phyloP scores from a whole-genome alignment of 2,888 invertebrate genomes.

The Pandemis heparana region DNA sequence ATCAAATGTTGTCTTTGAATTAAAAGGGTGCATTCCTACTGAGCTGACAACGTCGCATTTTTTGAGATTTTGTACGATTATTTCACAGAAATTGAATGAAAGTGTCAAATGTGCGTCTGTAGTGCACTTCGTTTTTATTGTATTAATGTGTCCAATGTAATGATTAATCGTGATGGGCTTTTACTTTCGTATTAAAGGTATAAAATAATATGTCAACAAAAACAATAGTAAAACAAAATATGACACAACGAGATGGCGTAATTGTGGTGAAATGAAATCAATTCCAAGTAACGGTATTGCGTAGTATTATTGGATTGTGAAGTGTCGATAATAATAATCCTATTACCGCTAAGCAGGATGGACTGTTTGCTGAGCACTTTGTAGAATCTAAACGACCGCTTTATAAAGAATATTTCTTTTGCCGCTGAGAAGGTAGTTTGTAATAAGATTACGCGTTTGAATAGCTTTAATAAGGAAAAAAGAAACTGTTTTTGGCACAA shows the following conservation, averaged over 20 bases:
- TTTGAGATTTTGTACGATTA: no score
- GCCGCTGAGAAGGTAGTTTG: not conserved
- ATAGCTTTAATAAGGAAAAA: not conserved
- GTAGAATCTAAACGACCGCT: not conserved
- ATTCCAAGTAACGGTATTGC: not conserved
- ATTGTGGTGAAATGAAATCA: not conserved
- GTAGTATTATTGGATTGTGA: not conserved
- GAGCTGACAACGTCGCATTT: no score
- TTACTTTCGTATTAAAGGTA: no score
- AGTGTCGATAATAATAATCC: conserved; percentile 5
- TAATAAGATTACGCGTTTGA: not conserved
- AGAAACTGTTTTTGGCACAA: not conserved
- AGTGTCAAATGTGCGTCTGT: no score
- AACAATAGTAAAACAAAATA: not conserved
- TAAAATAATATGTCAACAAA: no score
- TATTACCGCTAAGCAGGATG: conserved; percentile 15
- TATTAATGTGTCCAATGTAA: no score
- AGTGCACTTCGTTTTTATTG: no score
- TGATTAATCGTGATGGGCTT: no score
- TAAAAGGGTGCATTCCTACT: no score
- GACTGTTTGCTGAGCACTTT: not conserved
- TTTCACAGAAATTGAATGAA: no score
- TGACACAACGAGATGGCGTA: not conserved
- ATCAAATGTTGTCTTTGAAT: no score
- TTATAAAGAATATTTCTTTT: not conserved